Evolutionary conservation across 2,888 invertebrate genomes (phyloP).

Genomic region (Dasypolia templi): DNA sequence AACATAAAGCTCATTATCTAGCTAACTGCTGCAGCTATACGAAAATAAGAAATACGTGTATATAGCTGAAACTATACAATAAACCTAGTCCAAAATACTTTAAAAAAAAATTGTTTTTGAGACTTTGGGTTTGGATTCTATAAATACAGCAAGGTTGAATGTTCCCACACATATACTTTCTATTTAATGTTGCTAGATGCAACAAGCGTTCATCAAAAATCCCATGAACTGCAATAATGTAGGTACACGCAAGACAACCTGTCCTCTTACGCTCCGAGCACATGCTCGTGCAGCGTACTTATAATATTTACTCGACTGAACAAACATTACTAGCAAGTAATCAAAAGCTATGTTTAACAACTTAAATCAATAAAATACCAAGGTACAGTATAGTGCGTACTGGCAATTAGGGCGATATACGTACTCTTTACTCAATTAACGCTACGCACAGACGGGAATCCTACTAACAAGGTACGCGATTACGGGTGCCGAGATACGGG

Average conservation of each 20-base stretch:
- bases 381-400: slow-evolving; percentile 39
- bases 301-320: slow-evolving; percentile 55
- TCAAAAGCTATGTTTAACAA: slow-evolving; percentile 59
- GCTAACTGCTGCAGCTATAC: no score
- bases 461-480: slow-evolving; percentile 79
- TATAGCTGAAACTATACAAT: no score
- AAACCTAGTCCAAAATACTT: no score
- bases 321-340: slow-evolving; percentile 53
- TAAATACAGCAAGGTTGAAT: not conserved
- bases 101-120: no score
- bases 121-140: no score
- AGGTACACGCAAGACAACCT: slow-evolving; percentile 25
- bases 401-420: slow-evolving; percentile 72
- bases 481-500: slow-evolving; percentile 66
- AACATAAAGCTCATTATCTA: no score
- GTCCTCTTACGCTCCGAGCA: slow-evolving; percentile 30
- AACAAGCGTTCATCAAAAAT: slow-evolving; percentile 24
- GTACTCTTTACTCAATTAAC: slow-evolving; percentile 81
- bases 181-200: not conserved
- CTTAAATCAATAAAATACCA: slow-evolving; percentile 63
- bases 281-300: slow-evolving; percentile 41
- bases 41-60: no score
- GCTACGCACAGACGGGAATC: slow-evolving; percentile 73
- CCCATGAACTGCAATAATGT: slow-evolving; percentile 26
- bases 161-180: not conserved